These are phyloP conservation scores for Trichonephila inaurata DNA, from an alignment of 1,140 invertebrate genomes.

Conservation along the genomic window DNA sequence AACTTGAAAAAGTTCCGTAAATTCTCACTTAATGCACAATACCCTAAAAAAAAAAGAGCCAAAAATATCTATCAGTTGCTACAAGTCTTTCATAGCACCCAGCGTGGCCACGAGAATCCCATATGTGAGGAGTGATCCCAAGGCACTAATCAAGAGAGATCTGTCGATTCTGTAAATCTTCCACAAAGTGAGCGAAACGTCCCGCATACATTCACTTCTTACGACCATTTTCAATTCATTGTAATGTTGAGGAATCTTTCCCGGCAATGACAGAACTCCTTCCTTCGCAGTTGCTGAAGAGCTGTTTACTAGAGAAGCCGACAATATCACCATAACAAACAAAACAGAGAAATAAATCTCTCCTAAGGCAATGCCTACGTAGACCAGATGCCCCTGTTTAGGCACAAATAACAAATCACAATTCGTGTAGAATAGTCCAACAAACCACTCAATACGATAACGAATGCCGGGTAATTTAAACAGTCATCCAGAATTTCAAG, in stretches of 20 bases:
- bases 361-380: neutral
- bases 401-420: neutral
- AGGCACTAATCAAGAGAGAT: neutral
- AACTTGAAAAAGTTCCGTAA: too few relatives aligned
- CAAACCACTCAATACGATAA: neutral
- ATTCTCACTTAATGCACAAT: too few relatives aligned
- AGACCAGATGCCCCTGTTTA: neutral
- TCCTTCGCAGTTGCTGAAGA: neutral
- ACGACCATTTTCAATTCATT: neutral
- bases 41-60: too few relatives aligned
- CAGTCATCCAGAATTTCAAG: neutral
- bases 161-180: neutral
- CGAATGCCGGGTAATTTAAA: neutral
- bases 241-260: neutral
- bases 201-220: neutral
- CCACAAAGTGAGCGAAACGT: neutral
- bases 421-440: neutral
- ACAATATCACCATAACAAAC: neutral
- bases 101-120: neutral
- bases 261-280: neutral
- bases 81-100: neutral
- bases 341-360: neutral
- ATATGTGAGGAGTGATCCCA: neutral
- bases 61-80: too few relatives aligned
- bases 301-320: neutral